Evolutionary conservation across 2,797 vertebrate genomes (phyloP), one percentile per base, ranked within the genome.

Genomic region (Microhierax caerulescens): DNA sequence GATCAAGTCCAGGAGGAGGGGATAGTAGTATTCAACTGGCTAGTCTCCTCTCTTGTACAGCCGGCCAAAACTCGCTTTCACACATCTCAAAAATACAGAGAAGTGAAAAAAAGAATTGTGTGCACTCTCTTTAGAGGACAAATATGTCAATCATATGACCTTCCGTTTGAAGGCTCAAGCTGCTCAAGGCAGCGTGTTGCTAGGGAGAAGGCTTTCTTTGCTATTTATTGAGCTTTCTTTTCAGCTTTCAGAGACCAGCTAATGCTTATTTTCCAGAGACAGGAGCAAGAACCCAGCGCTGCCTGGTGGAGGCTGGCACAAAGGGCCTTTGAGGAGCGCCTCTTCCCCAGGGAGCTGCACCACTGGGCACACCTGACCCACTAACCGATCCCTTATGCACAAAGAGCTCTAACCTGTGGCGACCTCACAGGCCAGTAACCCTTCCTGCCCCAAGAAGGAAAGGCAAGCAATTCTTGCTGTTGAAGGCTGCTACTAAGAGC

Each of bases 61-160:
- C 90, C 94, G 87, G 60, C 94, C 95, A 88, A 94, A 90, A 77
- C 57, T 45, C 23, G 4, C 86, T 94, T 94, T 97, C 93, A 96
- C 92, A 93, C 73, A 65, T 84, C 79, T 95, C 92, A 84, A 88
- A 94, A 97, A 94, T 22, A 96, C 50, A 93, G 97, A 86, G 83
- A 79, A 85, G 81, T 88, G 93, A 95, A 95, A 94, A 97, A 93
- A 92, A 21, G 17, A 96, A 97, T 90, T 96, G 96, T 92, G 94
- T 48, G 57, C 37, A 28, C 91, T 96, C 91, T 96, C 90, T 95
- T 86, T 89, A 90, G 88, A 53, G 91, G 95, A 95, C 91, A 97
- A 97, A 96, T 88, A 95, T 80, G 95, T 93, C 96, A 98, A 95
- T 98, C 96, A 97, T 67, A 93, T 88, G 96, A 97, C 97, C 96